A percentile compares a stretch with the other conserved stretches of the same genome.
These are phyloP conservation scores for Drosophila ochracea DNA, from an alignment of 2,888 invertebrate genomes.

Conservation along the genomic window DNA sequence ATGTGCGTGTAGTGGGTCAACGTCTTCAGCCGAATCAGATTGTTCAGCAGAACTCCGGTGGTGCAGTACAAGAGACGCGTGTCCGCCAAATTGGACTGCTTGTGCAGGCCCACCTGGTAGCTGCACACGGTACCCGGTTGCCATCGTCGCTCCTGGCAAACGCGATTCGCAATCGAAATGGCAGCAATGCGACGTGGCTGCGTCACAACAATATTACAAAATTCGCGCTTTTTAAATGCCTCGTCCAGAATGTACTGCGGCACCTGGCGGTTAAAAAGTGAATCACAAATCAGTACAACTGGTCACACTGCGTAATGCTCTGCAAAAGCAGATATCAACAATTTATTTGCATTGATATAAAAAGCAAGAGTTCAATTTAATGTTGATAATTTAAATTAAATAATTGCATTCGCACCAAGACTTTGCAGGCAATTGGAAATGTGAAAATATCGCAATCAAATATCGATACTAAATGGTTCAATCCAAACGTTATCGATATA, in stretches of 20 bases:
- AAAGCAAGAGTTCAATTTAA: neutral
- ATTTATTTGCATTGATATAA: neutral
- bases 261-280: slow-evolving; percentile 85
- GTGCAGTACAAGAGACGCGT: slow-evolving; percentile 95
- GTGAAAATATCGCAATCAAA: neutral
- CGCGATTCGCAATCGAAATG: slow-evolving; percentile 93
- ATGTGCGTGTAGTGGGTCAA: slow-evolving; percentile 94
- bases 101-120: slow-evolving; percentile 89
- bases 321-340: neutral
- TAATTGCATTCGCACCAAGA: neutral
- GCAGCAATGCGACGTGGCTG: slow-evolving; percentile 98
- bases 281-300: neutral
- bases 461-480: neutral
- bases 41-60: slow-evolving; percentile 94
- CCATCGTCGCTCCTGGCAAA: slow-evolving; percentile 94
- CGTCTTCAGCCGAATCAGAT: slow-evolving; percentile 88
- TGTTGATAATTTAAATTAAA: neutral
- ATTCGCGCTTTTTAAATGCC: slow-evolving; percentile 87
- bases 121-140: slow-evolving; percentile 93
- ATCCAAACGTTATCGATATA: neutral
- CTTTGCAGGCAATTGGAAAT: neutral
- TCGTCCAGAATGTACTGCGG: slow-evolving; percentile 97
- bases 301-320: neutral
- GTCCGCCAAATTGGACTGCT: slow-evolving; percentile 59
- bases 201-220: slow-evolving; percentile 95